Base-by-base conservation (phyloP, 2,113 vertebrate species). In the Phalacrocorax brasilianus region DNA sequence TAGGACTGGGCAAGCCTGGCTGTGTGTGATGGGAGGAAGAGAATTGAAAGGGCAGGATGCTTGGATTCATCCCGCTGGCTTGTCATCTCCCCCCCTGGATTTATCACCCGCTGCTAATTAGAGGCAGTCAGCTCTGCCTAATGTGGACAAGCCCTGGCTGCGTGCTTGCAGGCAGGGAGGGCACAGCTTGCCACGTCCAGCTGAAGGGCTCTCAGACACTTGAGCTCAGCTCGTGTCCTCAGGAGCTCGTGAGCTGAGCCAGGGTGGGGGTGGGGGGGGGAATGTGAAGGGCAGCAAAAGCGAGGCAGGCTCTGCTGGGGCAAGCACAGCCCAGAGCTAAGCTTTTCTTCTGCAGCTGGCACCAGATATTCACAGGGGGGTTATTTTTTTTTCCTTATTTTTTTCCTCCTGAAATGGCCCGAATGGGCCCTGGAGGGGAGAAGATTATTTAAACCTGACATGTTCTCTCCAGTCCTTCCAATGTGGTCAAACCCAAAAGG, bases 41-140 rank as follows among this genome's bases (percentile, higher is more conserved):
- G 91, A 89, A 96, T 0, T 32, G 91, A 61, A 91, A 91, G 67
- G 70, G 56, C 49, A 72, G 52, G 68, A 82, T 14, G 26, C 65
- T 87, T 81, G 76, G 84, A 63, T 95, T 81, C 70, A 63, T 91
- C 84, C 77, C 0, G 1, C 66, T 1, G 33, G 35, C 33, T 52
- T 95, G 94, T 96, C 94, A 85, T 85, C 91, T 75, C 33, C 61
- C 75, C 75, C 52, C 30, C 66, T 4, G 81, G 89, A 94, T 96
- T 95, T 87, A 93, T 93, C 86, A 79, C 81, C 49, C 40, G 0
- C 66, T 8, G 62, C 80, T 93, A 92, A 94, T 44, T 85, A 87
- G 89, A 97, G 88, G 91, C 96, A 94, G 95, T 30, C 49, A 2
- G 86, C 58, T 47, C 50, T 42, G 76, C 91, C 76, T 88, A 50